Conservation (phyloP, 2,888 invertebrate genomes). For the Pandemis cinnamomeana region DNA sequence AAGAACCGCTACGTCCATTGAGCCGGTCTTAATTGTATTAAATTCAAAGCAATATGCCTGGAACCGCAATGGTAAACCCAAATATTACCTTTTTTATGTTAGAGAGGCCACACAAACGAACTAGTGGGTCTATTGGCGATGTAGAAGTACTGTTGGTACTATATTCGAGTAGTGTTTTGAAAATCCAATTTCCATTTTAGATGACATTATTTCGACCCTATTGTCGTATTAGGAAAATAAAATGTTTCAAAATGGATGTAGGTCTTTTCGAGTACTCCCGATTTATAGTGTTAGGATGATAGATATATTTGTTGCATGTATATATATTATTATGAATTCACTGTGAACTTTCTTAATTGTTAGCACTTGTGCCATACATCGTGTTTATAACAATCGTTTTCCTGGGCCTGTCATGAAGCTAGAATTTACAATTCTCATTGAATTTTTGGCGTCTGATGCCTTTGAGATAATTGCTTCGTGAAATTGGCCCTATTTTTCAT, state of each 20-base stretch:
- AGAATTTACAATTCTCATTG: neutral
- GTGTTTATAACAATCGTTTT: constrained; percentile 8
- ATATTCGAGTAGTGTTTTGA: neutral
- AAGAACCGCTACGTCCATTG: no score
- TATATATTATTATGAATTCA: constrained; percentile 16
- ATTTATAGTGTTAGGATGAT: constrained; percentile 25
- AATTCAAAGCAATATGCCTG: no score
- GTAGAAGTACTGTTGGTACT: neutral
- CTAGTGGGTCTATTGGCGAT: neutral
- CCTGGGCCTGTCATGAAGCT: neutral
- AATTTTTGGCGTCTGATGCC: neutral
- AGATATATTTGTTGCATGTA: constrained; percentile 12
- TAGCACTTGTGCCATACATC: constrained; percentile 39
- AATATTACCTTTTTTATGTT: no score
- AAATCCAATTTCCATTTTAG: neutral
- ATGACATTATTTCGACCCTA: neutral
- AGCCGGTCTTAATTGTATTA: no score
- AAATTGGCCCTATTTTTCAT: neutral
- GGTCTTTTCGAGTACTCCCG: neutral
- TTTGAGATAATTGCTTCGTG: neutral
- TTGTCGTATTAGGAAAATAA: neutral
- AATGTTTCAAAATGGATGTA: neutral
- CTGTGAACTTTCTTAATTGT: constrained; percentile 19
- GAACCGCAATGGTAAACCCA: no score
- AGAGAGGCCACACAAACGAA: no score